phyloP scores from a whole-genome alignment of 2,113 vertebrate genomes.

The Rynchops niger region DNA sequence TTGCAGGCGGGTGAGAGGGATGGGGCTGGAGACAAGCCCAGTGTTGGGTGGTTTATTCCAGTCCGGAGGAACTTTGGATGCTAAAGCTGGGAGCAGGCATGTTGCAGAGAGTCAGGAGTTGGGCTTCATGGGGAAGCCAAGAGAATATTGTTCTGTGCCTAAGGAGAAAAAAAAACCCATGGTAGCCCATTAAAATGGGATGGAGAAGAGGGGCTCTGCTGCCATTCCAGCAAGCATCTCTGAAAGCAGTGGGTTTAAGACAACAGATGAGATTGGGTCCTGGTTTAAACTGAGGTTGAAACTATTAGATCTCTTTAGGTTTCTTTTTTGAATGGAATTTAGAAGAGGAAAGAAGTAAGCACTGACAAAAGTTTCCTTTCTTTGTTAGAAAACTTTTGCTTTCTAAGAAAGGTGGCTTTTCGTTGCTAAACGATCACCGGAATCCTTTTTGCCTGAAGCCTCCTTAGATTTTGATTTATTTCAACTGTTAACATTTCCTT shows the following conservation, averaged over 20 bases:
- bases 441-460: not conserved
- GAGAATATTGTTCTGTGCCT: not conserved
- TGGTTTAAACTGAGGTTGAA: not conserved
- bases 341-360: not conserved
- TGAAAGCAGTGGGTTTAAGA: not conserved
- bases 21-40: not conserved
- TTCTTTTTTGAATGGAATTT: not conserved
- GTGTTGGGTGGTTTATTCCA: not conserved
- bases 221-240: not conserved
- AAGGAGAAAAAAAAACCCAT: not conserved
- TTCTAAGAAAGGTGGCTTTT: not conserved
- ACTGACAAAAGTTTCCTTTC: not conserved
- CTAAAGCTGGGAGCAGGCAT: not conserved
- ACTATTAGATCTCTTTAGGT: not conserved
- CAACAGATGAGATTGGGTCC: not conserved
- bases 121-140: not conserved
- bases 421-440: not conserved
- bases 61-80: not conserved
- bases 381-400: not conserved
- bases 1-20: not conserved
- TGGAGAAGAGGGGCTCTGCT: not conserved
- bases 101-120: not conserved
- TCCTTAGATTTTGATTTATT: not conserved
- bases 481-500: not conserved
- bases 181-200: not conserved